Conservation (phyloP, 53 echinoderm and acorn worm genomes). For the Antedon mediterranea region DNA sequence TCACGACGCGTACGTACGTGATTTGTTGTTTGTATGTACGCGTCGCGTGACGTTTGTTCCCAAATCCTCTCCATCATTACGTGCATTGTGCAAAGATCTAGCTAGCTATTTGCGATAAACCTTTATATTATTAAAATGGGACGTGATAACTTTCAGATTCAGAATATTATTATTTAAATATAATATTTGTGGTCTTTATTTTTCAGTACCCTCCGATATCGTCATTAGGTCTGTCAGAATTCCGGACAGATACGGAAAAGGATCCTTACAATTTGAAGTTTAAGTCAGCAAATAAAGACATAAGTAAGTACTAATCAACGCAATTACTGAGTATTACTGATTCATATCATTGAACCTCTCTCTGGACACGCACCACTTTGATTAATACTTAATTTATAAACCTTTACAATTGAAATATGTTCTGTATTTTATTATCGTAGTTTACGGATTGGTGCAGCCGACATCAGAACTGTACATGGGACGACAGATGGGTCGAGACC, state of each 20-base stretch:
- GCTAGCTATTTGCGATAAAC: too few species aligned
- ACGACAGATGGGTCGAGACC: conserved; percentile 55
- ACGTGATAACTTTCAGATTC: too few species aligned
- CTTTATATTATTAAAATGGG: too few species aligned
- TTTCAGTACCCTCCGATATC: background rate
- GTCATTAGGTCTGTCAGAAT: background rate
- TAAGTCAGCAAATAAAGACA: conserved; percentile 61
- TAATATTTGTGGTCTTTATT: background rate
- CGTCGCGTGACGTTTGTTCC: too few species aligned
- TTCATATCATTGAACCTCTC: background rate
- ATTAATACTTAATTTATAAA: too few species aligned
- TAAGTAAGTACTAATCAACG: conserved; percentile 37
- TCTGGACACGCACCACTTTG: too few species aligned
- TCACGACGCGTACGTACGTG: too few species aligned
- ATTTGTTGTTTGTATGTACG: too few species aligned
- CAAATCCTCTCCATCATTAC: too few species aligned
- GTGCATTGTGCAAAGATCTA: too few species aligned
- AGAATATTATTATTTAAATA: background rate
- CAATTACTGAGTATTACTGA: background rate
- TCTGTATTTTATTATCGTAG: conserved; percentile 17
- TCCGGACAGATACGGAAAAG: conserved; percentile 31
- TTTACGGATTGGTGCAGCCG: conserved; percentile 56
- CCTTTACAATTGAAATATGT: too few species aligned
- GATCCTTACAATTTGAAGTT: conserved; percentile 85
- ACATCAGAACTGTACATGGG: conserved; percentile 40